Percentiles rank a stretch among this genome's conserved stretches.
phyloP scores from a whole-genome alignment of 1,140 invertebrate genomes.

The Scylla paramamosain region DNA sequence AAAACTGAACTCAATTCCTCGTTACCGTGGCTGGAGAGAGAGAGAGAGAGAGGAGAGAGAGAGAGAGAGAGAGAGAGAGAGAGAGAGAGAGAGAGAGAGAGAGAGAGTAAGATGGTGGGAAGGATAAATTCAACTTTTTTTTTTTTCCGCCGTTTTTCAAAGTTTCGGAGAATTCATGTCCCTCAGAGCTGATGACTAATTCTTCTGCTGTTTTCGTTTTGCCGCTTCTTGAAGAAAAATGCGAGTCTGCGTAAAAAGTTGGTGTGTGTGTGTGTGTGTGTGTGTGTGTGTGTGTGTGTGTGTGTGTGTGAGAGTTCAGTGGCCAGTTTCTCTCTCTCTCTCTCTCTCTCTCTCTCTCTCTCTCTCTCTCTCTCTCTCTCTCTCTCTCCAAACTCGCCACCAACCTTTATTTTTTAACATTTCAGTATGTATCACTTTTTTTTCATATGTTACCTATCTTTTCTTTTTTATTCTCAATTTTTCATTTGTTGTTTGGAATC shows the following conservation, averaged over 20 bases:
- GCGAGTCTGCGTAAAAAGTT: not conserved
- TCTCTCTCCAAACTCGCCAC: too few species aligned
- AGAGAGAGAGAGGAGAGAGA: not conserved
- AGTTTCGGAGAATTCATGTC: not conserved
- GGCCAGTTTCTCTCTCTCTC: too few species aligned
- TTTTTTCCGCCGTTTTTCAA: not conserved
- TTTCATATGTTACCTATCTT: too few species aligned
- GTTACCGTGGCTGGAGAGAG: not conserved
- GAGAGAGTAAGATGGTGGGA: not conserved
- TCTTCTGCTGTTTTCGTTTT: not conserved
- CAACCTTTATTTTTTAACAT: too few species aligned
- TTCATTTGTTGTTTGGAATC: too few species aligned
- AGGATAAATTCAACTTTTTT: not conserved
- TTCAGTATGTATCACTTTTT: too few species aligned
- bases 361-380: too few species aligned
- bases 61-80: not conserved
- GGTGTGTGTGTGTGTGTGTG: not conserved
- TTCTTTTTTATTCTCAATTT: too few species aligned
- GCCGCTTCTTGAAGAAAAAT: not conserved
- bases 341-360: too few species aligned
- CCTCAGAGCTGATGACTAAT: not conserved
- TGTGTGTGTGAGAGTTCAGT: too few species aligned
- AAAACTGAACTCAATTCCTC: constrained; percentile 14
- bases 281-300: too few species aligned
- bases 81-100: not conserved